Percentiles rank a stretch among this genome's conserved stretches.
Conservation (phyloP, 1,140 invertebrate genomes). For the Tyrophagus putrescentiae region DNA sequence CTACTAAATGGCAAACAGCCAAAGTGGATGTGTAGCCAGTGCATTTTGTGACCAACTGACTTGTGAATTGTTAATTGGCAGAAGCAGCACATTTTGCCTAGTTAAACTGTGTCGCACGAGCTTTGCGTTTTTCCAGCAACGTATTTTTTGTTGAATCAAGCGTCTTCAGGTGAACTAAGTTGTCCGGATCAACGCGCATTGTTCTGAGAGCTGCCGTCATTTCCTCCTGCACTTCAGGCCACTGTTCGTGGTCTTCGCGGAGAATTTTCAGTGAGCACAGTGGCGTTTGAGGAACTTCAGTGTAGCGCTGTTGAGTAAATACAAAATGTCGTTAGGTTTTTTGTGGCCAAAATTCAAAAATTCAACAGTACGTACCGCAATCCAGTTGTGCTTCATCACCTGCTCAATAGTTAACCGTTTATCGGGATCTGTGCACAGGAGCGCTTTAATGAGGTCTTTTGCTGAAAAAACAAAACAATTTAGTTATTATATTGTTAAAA, state of each 20-base stretch:
- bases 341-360: constrained; percentile 11
- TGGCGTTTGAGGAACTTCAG: constrained; percentile 78
- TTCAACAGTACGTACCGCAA: constrained; percentile 48
- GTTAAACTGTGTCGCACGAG: neutral
- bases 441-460: constrained; percentile 81
- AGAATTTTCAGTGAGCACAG: constrained; percentile 71
- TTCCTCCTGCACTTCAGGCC: constrained; percentile 95
- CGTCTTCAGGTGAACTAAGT: constrained; percentile 60
- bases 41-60: too few relatives aligned
- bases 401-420: constrained; percentile 74
- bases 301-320: constrained; percentile 40
- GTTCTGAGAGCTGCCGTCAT: constrained; percentile 90
- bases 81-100: too few relatives aligned
- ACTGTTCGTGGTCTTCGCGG: constrained; percentile 73
- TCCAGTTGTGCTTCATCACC: constrained; percentile 79
- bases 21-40: too few relatives aligned
- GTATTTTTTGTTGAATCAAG: constrained; percentile 79
- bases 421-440: constrained; percentile 81
- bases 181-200: constrained; percentile 89
- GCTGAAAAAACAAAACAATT: constrained; percentile 39
- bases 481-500: constrained; percentile 29
- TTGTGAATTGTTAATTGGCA: too few relatives aligned
- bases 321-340: constrained; percentile 5
- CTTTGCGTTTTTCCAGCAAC: constrained; percentile 60
- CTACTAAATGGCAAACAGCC: too few relatives aligned